Conservation (phyloP, 2,797 vertebrate genomes). For the Sylvia borin region DNA sequence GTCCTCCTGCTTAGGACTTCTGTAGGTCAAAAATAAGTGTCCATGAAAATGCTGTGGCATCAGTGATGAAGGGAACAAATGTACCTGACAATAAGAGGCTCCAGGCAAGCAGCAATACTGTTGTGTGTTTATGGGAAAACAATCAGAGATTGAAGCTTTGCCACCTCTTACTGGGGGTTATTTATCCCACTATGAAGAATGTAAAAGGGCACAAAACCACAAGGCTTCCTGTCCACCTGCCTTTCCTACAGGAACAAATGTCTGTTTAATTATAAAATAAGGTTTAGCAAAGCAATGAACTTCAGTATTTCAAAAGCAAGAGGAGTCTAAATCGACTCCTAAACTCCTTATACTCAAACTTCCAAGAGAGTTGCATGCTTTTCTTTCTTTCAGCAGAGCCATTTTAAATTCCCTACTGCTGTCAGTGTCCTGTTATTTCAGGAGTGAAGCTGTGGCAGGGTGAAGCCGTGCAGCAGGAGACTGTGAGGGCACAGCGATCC, state of each 20-base stretch:
- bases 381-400: neutral
- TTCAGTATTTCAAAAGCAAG: neutral
- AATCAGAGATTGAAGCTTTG: neutral
- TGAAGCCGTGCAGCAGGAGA: neutral
- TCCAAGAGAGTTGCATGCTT: neutral
- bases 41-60: neutral
- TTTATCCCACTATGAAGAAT: neutral
- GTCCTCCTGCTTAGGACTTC: neutral
- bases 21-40: neutral
- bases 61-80: neutral
- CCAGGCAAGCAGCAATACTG: neutral
- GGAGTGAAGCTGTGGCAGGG: neutral
- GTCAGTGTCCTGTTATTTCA: conserved; percentile 29
- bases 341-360: neutral
- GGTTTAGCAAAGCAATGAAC: neutral
- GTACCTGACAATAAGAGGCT: neutral
- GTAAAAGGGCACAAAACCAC: neutral
- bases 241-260: neutral
- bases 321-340: neutral
- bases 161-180: neutral
- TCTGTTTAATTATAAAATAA: neutral
- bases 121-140: neutral
- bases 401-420: neutral
- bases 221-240: neutral
- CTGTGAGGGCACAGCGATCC: neutral